These are phyloP conservation scores for Carassius auratus DNA, from an alignment of 2,113 vertebrate genomes.

Conservation along the genomic window DNA sequence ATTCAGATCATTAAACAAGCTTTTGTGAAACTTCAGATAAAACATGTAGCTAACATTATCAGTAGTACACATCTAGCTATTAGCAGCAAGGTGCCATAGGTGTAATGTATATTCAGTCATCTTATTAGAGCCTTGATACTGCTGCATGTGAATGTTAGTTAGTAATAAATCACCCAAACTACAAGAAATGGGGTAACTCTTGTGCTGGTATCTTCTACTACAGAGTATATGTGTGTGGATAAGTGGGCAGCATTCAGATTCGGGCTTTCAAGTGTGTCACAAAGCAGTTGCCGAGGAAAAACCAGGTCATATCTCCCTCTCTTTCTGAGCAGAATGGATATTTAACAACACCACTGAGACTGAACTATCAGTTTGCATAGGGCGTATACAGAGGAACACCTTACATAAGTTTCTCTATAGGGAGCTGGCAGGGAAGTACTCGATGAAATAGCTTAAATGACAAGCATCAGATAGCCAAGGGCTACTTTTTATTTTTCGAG, in stretches of 20 bases:
- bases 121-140: not conserved
- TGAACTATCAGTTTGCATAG: conserved; percentile 35
- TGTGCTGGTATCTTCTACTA: not conserved
- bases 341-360: conserved; percentile 38
- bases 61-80: not conserved
- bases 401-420: conserved; percentile 40
- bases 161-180: not conserved
- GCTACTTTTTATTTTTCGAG: conserved; percentile 40
- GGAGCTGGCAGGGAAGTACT: conserved; percentile 7
- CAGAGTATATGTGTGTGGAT: not conserved
- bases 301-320: conserved; percentile 38
- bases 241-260: conserved; percentile 23
- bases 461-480: conserved; percentile 14
- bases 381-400: conserved; percentile 23
- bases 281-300: conserved; percentile 35
- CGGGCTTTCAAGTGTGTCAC: conserved; percentile 33
- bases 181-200: not conserved
- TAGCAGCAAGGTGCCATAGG: too few species aligned
- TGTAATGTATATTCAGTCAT: too few species aligned
- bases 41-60: too few species aligned
- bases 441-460: conserved; percentile 31
- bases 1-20: not conserved
- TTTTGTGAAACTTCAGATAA: not conserved
- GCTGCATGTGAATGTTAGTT: not conserved
- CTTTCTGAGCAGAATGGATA: conserved; percentile 36